These are phyloP conservation scores for Drosophila ustulata DNA, from an alignment of 2,888 invertebrate species.

Conservation along the genomic window DNA sequence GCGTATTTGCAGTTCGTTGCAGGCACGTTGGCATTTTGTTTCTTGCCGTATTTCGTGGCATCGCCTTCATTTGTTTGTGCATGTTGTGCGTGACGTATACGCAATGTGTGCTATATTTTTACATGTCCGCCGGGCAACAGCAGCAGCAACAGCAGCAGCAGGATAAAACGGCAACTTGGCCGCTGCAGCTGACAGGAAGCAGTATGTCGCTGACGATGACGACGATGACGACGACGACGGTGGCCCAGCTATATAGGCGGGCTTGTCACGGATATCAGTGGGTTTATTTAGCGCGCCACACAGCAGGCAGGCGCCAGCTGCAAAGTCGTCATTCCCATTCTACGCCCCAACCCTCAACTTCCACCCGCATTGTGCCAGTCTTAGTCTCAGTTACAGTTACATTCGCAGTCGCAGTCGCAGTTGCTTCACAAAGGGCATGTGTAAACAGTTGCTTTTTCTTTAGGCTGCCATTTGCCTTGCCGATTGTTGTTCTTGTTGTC, in stretches of 20 bases:
- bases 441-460: constrained; percentile 46
- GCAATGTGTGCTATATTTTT: constrained; percentile 74
- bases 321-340: constrained; percentile 1
- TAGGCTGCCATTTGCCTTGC: constrained; percentile 30
- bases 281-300: constrained; percentile 54
- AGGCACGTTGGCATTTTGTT: neutral
- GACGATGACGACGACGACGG: neutral
- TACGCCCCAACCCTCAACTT: neutral
- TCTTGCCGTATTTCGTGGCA: constrained; percentile 7
- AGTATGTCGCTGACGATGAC: constrained; percentile 36
- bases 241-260: constrained; percentile 10
- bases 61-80: constrained; percentile 33
- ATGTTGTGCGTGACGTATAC: constrained; percentile 69
- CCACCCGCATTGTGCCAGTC: constrained; percentile 15
- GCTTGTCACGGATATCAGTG: constrained; percentile 56
- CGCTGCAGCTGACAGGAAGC: constrained; percentile 56
- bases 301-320: constrained; percentile 40
- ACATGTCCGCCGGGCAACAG: constrained; percentile 68
- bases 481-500: constrained; percentile 39
- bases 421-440: constrained; percentile 49
- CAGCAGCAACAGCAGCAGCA: constrained; percentile 33
- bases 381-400: constrained; percentile 8
- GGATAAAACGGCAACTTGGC: constrained; percentile 26
- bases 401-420: neutral
- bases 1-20: constrained; percentile 27